These are phyloP conservation scores for Epinephelus lanceolatus DNA, from an alignment of 2,113 vertebrate genomes.

Conservation along the genomic window DNA sequence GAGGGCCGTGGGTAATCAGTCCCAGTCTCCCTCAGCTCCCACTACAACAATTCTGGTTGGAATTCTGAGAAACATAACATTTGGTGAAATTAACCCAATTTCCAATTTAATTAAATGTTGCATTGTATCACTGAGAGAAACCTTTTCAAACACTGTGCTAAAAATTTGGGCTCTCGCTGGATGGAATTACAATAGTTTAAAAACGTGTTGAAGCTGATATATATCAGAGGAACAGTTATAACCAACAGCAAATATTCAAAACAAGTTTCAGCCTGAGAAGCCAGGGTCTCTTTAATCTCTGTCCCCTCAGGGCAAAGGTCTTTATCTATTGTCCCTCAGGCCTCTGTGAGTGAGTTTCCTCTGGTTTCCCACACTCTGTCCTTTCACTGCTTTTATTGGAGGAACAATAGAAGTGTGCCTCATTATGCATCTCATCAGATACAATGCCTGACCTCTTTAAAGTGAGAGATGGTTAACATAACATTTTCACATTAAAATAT, in stretches of 20 bases:
- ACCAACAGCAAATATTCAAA: background rate
- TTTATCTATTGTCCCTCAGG: constrained; percentile 47
- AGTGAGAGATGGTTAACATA: background rate
- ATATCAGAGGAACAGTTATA: background rate
- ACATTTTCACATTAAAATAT: background rate
- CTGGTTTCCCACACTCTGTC: constrained; percentile 68
- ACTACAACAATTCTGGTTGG: too few species aligned
- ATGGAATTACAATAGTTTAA: background rate
- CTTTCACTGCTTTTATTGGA: constrained; percentile 23
- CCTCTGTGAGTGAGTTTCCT: constrained; percentile 57
- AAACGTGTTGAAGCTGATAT: background rate
- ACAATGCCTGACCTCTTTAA: background rate
- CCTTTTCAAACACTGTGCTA: background rate
- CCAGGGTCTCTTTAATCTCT: background rate
- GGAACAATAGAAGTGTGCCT: constrained; percentile 63
- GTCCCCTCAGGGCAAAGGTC: constrained; percentile 33
- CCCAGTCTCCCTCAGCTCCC: too few species aligned
- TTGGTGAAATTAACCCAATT: background rate
- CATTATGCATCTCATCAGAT: constrained; percentile 21
- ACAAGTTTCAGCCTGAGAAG: background rate
- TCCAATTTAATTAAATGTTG: too few species aligned
- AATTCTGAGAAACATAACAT: background rate
- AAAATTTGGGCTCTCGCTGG: background rate
- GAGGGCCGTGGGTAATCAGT: too few species aligned
- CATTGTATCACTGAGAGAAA: background rate